phyloP scores from a whole-genome alignment of 2,888 invertebrate genomes.

The Ceriagrion tenellum region DNA sequence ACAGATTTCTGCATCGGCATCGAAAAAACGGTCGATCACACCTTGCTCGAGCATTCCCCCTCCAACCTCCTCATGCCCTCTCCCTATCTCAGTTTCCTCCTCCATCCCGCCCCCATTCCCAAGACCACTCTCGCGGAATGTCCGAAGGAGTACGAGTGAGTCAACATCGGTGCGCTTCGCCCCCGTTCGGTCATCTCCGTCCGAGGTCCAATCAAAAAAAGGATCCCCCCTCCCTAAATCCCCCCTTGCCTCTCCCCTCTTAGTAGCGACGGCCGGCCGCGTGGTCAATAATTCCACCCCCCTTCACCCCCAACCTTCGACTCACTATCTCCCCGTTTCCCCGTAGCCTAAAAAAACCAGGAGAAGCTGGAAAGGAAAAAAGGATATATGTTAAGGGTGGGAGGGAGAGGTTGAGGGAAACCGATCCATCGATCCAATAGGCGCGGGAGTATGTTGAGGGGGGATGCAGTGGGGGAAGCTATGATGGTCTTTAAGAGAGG shows the following conservation, averaged over 20 bases:
- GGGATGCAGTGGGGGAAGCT: neutral
- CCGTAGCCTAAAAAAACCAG: neutral
- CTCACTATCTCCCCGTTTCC: neutral
- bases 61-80: neutral
- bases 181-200: constrained; percentile 57
- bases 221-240: neutral
- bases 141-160: neutral
- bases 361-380: neutral
- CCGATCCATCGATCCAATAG: constrained; percentile 64
- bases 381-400: neutral
- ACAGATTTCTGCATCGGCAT: neutral
- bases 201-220: constrained; percentile 64
- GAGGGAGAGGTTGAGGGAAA: constrained; percentile 28
- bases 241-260: neutral
- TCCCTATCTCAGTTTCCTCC: neutral
- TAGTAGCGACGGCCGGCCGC: neutral
- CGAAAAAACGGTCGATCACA: neutral
- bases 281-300: constrained; percentile 63
- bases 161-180: constrained; percentile 50
- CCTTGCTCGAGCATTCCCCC: neutral
- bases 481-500: constrained; percentile 3
- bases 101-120: neutral
- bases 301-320: constrained; percentile 9
- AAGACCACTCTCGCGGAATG: constrained; percentile 34
- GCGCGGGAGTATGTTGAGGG: neutral